Evolutionary conservation across 2,797 vertebrate species (phyloP), one percentile per base, ranked within the genome.

Genomic region (Balearica regulorum): DNA sequence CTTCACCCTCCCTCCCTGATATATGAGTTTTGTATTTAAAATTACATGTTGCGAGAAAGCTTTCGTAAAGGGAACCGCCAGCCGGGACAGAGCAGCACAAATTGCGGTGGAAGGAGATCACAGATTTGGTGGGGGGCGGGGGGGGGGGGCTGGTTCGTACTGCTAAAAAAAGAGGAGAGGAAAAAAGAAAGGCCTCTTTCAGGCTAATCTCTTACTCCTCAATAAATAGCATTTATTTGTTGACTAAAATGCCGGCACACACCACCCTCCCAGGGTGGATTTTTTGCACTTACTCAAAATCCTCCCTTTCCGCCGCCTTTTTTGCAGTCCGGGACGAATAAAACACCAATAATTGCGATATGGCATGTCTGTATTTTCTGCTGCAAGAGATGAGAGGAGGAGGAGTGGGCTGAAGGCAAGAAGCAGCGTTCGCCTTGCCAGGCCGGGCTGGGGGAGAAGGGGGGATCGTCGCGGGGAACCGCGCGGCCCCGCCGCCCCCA

Each of bases 21-120:
- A 44, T 80, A 89, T 66, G 92, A 82, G 62, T 78, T 97, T 83
- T 37, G 69, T 33, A 43, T 88, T 62, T 73, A 85, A 96, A 96
- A 97, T 86, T 68, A 35, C 79, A 35, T 7, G 41, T 80, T 70
- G 92, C 22, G 49, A 65, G 70, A 60, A 65, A 84, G 84, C 70
- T 51, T 72, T 49, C 53, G 35, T 26, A 25, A 53, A 77, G 83
- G 41, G 83, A 60, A 26, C 57, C 19, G 25, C 44, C 29, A 66
- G 71, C 24, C 5, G 44, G 64, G 62, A 8, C 53, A 37, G 87
- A 72, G 54, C 57, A 4, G 66, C 79, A 12, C 37, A 9, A 48
- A 51, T 4, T 3, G 48, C 43, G 39, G 12, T 2, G 78, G 46
- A 7, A 60, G 44, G 53, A n/a, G 37, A 20, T 2, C 62, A 1